Conservation (phyloP, 2,797 vertebrate species). For the Hafferia zeledoni region DNA sequence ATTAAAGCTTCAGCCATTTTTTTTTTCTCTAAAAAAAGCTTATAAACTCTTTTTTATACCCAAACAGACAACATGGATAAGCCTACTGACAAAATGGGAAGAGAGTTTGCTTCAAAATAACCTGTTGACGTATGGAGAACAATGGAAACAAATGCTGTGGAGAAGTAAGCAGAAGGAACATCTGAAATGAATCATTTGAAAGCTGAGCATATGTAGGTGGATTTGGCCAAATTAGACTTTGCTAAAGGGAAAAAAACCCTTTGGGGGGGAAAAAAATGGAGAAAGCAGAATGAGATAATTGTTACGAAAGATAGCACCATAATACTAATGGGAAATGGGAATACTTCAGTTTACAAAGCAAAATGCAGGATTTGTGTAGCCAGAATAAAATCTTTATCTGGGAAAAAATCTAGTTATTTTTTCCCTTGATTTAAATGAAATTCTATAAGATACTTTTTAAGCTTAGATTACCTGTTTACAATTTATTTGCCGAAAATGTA, state of each 20-base stretch:
- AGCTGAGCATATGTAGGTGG: conserved; percentile 74
- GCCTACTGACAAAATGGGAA: background rate
- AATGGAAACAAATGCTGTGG: conserved; percentile 71
- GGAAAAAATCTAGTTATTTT: background rate
- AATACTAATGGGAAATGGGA: conserved; percentile 16
- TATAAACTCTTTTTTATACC: background rate
- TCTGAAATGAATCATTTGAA: conserved; percentile 78
- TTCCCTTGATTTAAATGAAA: conserved; percentile 9
- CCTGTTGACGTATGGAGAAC: conserved; percentile 73
- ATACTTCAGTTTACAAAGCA: conserved; percentile 5
- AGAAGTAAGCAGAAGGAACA: conserved; percentile 75
- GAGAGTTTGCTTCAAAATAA: conserved; percentile 61
- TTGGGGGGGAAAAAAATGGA: conserved; percentile 36
- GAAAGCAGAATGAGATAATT: conserved; percentile 69
- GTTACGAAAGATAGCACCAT: conserved; percentile 23
- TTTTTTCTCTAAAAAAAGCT: background rate
- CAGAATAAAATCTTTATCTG: conserved; percentile 10
- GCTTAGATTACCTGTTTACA: conserved; percentile 56
- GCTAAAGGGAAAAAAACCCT: conserved; percentile 11
- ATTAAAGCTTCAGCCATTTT: background rate
- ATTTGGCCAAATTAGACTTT: conserved; percentile 70
- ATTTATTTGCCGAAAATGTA: conserved; percentile 33
- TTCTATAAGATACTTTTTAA: conserved; percentile 54
- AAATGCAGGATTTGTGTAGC: conserved; percentile 18
- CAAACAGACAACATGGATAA: conserved; percentile 1